phyloP scores from a whole-genome alignment of 2,113 vertebrate species.

The Oreocharis arfaki region DNA sequence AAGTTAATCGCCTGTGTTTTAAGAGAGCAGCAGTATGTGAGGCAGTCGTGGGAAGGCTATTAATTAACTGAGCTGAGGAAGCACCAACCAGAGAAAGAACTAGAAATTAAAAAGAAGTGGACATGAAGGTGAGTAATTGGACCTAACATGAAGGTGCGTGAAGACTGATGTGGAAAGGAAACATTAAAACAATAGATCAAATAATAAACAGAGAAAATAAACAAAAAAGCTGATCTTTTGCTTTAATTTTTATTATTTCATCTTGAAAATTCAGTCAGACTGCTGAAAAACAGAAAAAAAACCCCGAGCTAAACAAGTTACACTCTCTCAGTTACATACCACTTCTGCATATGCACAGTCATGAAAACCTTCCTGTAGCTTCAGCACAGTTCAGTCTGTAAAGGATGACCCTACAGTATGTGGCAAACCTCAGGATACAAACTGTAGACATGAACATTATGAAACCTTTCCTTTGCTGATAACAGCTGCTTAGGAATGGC shows the following conservation, averaged over 20 bases:
- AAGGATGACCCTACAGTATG: background rate
- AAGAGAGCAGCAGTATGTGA: background rate
- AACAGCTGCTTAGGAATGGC: background rate
- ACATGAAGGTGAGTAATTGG: background rate
- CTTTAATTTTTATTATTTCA: background rate
- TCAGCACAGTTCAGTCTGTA: background rate
- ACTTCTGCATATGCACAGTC: background rate
- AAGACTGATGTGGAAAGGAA: background rate
- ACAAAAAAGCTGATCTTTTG: background rate
- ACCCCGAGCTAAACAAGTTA: rapidly evolving
- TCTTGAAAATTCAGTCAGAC: background rate
- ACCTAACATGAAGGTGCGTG: background rate
- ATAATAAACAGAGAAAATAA: background rate
- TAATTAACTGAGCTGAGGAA: background rate
- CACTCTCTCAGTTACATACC: background rate
- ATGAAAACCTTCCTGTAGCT: background rate
- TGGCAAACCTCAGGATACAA: background rate
- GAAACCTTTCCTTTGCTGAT: background rate
- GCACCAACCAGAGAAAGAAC: background rate
- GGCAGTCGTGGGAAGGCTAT: background rate
- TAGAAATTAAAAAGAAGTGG: background rate
- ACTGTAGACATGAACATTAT: background rate
- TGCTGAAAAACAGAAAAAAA: background rate
- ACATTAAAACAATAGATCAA: background rate
- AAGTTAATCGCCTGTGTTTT: background rate